Conservation (phyloP, 2,888 invertebrate species). For the Dasypogon diadema region DNA sequence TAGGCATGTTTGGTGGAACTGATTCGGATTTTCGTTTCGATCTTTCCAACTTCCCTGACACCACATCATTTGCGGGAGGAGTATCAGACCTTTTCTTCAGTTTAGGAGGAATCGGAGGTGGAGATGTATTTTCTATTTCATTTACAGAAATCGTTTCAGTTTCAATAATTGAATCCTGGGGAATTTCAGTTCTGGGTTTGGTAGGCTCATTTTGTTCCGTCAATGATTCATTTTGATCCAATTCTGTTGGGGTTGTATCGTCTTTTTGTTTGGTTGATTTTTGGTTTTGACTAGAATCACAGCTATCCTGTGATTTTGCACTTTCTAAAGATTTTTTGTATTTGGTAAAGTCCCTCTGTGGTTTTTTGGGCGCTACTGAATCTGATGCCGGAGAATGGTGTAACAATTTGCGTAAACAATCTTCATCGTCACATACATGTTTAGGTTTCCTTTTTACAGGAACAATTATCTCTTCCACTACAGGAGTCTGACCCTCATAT, state of each 20-base stretch:
- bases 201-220: background rate
- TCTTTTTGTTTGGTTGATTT: background rate
- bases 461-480: slow-evolving; percentile 57
- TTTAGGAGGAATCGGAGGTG: slow-evolving; percentile 44
- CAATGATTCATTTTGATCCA: background rate
- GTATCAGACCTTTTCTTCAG: slow-evolving; percentile 1
- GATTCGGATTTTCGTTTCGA: slow-evolving; percentile 26
- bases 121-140: background rate
- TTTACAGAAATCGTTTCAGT: slow-evolving; percentile 24
- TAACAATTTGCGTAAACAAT: slow-evolving; percentile 29
- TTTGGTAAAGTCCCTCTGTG: slow-evolving; percentile 58
- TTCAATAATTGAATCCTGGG: background rate
- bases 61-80: background rate
- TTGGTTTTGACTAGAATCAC: slow-evolving; percentile 16
- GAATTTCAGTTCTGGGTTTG: background rate
- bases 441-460: slow-evolving; percentile 47
- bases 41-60: background rate
- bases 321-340: slow-evolving; percentile 52
- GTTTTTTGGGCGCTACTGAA: slow-evolving; percentile 57
- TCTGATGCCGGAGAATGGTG: slow-evolving; percentile 44
- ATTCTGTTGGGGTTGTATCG: background rate
- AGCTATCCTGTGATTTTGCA: background rate
- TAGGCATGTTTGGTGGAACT: slow-evolving; percentile 32
- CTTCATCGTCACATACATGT: slow-evolving; percentile 57
- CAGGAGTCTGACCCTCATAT: slow-evolving; percentile 53